Base-by-base conservation (phyloP, 2,888 invertebrate species). In the Ceraclea dissimilis region DNA sequence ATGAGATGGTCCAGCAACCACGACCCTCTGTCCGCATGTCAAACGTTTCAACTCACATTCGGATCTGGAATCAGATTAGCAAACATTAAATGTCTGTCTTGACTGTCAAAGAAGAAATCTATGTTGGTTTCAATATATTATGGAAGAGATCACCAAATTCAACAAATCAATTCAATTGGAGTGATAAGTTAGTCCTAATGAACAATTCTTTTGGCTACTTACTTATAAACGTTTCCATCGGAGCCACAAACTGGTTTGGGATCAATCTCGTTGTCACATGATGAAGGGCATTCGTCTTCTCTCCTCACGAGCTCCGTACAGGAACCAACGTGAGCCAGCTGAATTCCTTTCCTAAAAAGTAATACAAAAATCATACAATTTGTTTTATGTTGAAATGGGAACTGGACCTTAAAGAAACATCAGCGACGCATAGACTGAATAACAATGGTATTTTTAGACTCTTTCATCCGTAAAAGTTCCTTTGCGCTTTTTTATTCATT, bases 201-300 rank as follows among this genome's bases (percentile, higher is more conserved):
- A n/a, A n/a, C n/a, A n/a, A n/a, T n/a, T n/a, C n/a, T n/a, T n/a
- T n/a, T n/a, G n/a, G n/a, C 26, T 4, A 13, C 71, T 75, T 70
- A 86, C 84, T 82, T 85, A 72, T 92, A 92, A 60, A 90, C 90
- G 67, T 93, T 93, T 63, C 92, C 91, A 69, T 93, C 92, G 33
- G 91, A 91, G 10, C 90, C 93, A 67, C 93, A 93, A 60, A 91
- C 83, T n/a, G 91, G 91, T 65, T 53, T 51, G 13, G 39, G 78
- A 57, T 75, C 80, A 59, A 78, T 72, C 52, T 80, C 78, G 52
- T 83, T 77, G 51, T 79, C 79, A 8, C 79, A 79, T 64, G 74
- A 79, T 5, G 78, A 76, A 1, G 80, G 78, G 2, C 80, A 81
- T 62, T 81, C 74, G 67, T 79, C 70, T 67, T 79, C 70, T 49